phyloP scores from a whole-genome alignment of 53 echinoderm and acorn worm genomes.

The Paelopatides confundens region DNA sequence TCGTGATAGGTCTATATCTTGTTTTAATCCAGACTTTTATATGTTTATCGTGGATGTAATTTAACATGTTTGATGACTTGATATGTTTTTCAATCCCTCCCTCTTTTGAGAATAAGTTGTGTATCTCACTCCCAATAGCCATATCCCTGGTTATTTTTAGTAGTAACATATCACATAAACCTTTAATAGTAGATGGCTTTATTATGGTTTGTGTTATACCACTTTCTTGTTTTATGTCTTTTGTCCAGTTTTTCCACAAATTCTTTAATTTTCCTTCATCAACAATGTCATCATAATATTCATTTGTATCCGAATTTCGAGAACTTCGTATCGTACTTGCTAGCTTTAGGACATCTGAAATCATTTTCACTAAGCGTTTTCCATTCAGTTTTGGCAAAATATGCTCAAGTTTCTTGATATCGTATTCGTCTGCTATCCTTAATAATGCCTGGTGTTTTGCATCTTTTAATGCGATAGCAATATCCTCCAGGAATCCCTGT shows the following conservation, averaged over 20 bases:
- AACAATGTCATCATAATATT: neutral
- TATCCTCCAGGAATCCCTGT: neutral
- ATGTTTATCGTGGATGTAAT: neutral
- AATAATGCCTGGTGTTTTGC: neutral
- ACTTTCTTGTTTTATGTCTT: neutral
- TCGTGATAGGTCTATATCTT: neutral
- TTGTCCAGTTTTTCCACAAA: neutral
- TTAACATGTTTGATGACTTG: neutral
- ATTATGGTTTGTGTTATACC: neutral
- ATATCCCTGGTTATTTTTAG: neutral
- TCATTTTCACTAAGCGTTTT: neutral
- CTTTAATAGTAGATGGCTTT: neutral
- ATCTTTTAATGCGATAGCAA: neutral
- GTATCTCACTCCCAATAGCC: slow-evolving; percentile 16
- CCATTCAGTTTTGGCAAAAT: neutral
- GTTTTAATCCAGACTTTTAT: neutral
- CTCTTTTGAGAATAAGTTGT: neutral
- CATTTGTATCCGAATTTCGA: neutral
- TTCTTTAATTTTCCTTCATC: too few species aligned
- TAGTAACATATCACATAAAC: neutral
- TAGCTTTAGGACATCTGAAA: neutral
- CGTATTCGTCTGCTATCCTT: neutral
- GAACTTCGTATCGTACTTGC: neutral
- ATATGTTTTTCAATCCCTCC: slow-evolving; percentile 14
- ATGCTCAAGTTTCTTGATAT: neutral